Conservation (phyloP, 2,888 invertebrate species). For the Choristoneura rosaceana region DNA sequence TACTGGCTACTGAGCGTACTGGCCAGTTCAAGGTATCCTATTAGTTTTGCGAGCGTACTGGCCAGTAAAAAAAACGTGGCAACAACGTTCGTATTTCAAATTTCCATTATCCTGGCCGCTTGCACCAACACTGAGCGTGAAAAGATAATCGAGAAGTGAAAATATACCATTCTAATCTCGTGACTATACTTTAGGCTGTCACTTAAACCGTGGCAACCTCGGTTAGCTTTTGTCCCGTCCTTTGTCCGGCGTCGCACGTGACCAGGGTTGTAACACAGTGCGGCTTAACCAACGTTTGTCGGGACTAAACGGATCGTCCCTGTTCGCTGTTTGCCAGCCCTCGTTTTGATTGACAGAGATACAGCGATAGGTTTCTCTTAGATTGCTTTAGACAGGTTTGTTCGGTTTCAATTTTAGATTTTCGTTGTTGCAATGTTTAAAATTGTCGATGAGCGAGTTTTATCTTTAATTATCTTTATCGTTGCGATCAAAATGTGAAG, state of each 20-base stretch:
- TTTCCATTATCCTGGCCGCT: not conserved
- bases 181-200: slow-evolving; percentile 40
- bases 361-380: slow-evolving; percentile 47
- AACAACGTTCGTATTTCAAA: not conserved
- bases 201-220: slow-evolving; percentile 37
- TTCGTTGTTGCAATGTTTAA: not conserved
- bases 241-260: slow-evolving; percentile 77
- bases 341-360: slow-evolving; percentile 73
- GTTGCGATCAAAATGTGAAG: too few relatives aligned
- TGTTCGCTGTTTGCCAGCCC: slow-evolving; percentile 47
- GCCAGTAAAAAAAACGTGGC: not conserved
- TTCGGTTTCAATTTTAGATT: slow-evolving; percentile 17
- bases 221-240: slow-evolving; percentile 48
- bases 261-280: slow-evolving; percentile 67
- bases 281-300: slow-evolving; percentile 67
- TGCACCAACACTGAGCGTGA: not conserved
- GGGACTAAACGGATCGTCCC: slow-evolving; percentile 56
- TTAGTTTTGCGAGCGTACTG: too few relatives aligned
- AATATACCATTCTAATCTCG: slow-evolving; percentile 35
- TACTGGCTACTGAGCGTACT: too few relatives aligned
- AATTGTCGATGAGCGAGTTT: too few relatives aligned
- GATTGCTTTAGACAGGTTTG: not conserved
- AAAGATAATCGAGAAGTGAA: slow-evolving; percentile 22
- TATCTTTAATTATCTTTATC: too few relatives aligned
- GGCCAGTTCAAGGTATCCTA: too few relatives aligned